Evolutionary conservation across 1,140 invertebrate species (phyloP).

Genomic region (Acromyrmex charruanus): DNA sequence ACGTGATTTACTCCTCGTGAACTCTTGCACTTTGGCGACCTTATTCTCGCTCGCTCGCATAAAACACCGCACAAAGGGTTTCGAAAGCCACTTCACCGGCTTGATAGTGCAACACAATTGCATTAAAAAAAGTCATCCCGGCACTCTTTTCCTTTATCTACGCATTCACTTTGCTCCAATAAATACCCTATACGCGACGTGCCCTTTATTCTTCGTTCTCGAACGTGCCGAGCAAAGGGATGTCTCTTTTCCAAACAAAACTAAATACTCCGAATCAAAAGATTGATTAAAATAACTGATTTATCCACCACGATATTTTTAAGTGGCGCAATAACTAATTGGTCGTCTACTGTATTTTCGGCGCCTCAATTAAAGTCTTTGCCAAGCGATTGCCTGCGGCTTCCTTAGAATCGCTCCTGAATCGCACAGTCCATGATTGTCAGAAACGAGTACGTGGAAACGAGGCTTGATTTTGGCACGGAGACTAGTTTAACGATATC

Average conservation of each 20-base stretch:
- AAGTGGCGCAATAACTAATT: slow-evolving; percentile 25
- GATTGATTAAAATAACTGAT: background rate
- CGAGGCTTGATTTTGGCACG: slow-evolving; percentile 60
- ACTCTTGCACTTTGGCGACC: slow-evolving; percentile 61
- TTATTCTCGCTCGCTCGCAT: slow-evolving; percentile 51
- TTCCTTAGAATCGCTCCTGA: slow-evolving; percentile 45
- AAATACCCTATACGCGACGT: slow-evolving; percentile 17
- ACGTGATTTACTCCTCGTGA: slow-evolving; percentile 54
- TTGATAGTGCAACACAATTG: slow-evolving; percentile 49
- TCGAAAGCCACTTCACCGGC: slow-evolving; percentile 50
- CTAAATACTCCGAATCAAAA: background rate
- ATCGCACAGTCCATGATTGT: slow-evolving; percentile 35
- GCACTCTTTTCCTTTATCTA: slow-evolving; percentile 20
- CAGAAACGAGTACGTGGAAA: slow-evolving; percentile 58
- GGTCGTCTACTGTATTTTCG: slow-evolving; percentile 7
- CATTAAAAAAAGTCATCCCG: slow-evolving; percentile 55
- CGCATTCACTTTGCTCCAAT: slow-evolving; percentile 34
- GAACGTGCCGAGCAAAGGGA: background rate
- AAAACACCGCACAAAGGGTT: slow-evolving; percentile 58
- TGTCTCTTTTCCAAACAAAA: slow-evolving; percentile 6
- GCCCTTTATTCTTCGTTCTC: slow-evolving; percentile 23
- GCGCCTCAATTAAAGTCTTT: slow-evolving; percentile 31
- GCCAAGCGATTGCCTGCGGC: slow-evolving; percentile 22
- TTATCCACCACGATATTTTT: background rate
- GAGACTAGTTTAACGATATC: slow-evolving; percentile 31